Base-by-base conservation (phyloP, 2,888 invertebrate genomes). In the Chrysotoxum bicinctum region DNA sequence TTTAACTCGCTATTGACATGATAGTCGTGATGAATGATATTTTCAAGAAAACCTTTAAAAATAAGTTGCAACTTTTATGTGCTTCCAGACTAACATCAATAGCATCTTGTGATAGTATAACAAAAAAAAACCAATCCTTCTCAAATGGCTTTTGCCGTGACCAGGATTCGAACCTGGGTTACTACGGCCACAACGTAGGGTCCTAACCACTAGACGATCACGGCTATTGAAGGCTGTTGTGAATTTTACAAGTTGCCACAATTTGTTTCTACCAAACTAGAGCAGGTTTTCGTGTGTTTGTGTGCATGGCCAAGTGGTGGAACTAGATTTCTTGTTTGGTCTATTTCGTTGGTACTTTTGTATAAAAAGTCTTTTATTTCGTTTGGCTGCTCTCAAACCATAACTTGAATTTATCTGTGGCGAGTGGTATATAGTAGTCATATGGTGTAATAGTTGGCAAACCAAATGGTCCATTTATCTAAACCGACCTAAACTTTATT, bases 161-260 rank as follows among this genome's bases (percentile, higher is more conserved):
- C 91, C 91, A 91, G 91, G 91, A 91, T 91, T 91, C 91, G 91
- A 91, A 91, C 91, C 91, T 91, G 91, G 91, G 91, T 91, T 91
- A 91, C 91, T 89, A 91, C 91, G 91, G 91, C 91, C 91, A 91
- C 91, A 91, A 91, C 91, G 91, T 91, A 89, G 91, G 91, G 91
- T 91, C 91, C 91, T 91, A 91, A 91, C 90, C 90, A 91, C 90
- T 91, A 91, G 90, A 91, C 90, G 90, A 91, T 91, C 91, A 91
- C 91, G 91, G 91, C 91, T 91, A 88, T 14, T 9, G 50, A 19
- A 23, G 50, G 19, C 50, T 50, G 58, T 30, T 79, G 10, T 10
- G 14, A 21, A 3, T 19, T 10, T 26, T 26, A 23, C 30, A n/a
- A 43, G 35, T 21, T 73, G 35, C 21, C 62, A 10, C 16, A 70